Evolutionary conservation across 2,113 vertebrate genomes (phyloP), one percentile per base, ranked within the genome.

Genomic region (Hiodon tergisus): DNA sequence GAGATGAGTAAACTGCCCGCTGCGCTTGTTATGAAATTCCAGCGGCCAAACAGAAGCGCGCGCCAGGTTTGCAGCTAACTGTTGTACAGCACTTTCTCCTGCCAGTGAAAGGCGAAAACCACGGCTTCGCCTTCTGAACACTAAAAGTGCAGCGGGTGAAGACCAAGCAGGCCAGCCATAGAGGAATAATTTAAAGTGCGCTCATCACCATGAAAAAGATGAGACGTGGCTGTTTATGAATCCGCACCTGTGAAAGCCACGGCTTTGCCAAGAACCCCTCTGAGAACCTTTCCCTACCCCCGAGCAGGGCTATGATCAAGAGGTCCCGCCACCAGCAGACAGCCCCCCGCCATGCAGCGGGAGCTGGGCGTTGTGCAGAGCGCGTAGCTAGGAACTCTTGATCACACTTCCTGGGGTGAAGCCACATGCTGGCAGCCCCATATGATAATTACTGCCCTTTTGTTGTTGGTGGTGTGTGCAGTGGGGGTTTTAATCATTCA

Each of bases 371-470:
- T 72, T 9, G 62, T 66, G 48, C 75, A 78, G 67, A 31, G 59
- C 55, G 68, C 54, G 77, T 31, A 71, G 66, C 77, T 74, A 48
- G 71, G 55, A 79, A 57, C 74, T 55, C 74, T 78, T 77, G 71
- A 81, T 72, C 59, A 51, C 51, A 73, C 11, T 55, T 76, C 65
- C 62, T 2, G 46, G 70, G 65, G 61, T 74, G 55, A 78, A 73
- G 58, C 9, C 67, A 48, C 50, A 52, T 60, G 72, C 70, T 79
- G 69, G 73, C 73, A 82, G 76, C 66, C 69, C 73, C 76, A 46
- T 9, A 78, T 76, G 58, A 78, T 79, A 83, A 86, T 85, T 84
- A 87, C 71, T 80, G 63, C 63, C 60, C 67, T 81, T 79, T 70
- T 79, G 78, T 77, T 78, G 78, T 77, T 57, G 52, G 79, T 77